Percentiles rank a stretch among this genome's conserved stretches.
Conservation (phyloP, 2,797 vertebrate species). For the Threskiornis aethiopicus region DNA sequence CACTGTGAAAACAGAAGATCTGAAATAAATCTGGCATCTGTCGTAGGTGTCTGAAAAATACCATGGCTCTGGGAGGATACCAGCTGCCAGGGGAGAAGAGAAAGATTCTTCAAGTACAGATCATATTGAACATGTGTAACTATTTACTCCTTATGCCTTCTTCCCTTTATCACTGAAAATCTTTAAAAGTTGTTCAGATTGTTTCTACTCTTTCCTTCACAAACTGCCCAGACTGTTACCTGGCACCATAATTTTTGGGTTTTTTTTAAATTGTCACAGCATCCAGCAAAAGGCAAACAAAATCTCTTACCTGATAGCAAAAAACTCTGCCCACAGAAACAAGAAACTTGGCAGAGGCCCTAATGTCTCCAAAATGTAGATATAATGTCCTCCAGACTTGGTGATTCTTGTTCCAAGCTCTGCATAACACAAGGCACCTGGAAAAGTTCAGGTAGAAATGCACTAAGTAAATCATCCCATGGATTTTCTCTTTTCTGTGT, state of each 20-base stretch:
- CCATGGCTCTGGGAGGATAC: background rate
- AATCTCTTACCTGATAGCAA: slow-evolving; percentile 81
- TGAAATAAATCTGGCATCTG: background rate
- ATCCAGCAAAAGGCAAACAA: background rate
- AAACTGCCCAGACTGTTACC: background rate
- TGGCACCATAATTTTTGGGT: accelerated
- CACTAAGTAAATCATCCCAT: background rate
- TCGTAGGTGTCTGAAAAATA: background rate
- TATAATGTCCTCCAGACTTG: slow-evolving; percentile 81
- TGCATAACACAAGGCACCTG: slow-evolving; percentile 83
- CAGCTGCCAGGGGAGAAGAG: background rate
- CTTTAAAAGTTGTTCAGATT: background rate
- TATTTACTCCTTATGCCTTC: background rate
- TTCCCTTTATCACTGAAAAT: background rate
- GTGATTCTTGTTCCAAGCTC: slow-evolving; percentile 83
- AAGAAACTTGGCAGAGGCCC: slow-evolving; percentile 88
- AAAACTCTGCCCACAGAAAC: slow-evolving; percentile 84
- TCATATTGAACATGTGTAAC: background rate
- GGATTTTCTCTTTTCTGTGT: background rate
- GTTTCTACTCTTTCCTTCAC: background rate
- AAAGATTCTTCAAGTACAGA: background rate
- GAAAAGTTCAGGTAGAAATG: slow-evolving; percentile 27
- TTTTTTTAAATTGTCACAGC: background rate
- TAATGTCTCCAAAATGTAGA: slow-evolving; percentile 80
- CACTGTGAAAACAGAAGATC: background rate